Evolutionary conservation across 1,140 invertebrate species (phyloP).

Genomic region (Bombus ignitus): DNA sequence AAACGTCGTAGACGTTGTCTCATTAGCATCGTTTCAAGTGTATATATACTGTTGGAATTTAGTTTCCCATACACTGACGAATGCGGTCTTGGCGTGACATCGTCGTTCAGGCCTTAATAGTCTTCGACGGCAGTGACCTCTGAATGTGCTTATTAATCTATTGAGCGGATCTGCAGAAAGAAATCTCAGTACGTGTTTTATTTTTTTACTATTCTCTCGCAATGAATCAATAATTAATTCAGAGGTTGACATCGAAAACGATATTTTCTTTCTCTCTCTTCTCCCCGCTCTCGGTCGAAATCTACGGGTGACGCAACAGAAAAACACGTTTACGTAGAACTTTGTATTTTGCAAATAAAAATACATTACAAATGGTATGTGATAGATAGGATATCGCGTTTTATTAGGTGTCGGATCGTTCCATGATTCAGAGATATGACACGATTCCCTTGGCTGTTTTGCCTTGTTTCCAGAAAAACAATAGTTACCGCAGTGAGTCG

Average conservation of each 20-base stretch:
- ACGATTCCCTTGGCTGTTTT: not conserved
- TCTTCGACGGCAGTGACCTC: slow-evolving; percentile 66
- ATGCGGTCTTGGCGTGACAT: slow-evolving; percentile 14
- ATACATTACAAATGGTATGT: not conserved
- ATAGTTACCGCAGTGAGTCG: not conserved
- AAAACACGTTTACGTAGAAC: not conserved
- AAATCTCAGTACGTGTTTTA: slow-evolving; percentile 50
- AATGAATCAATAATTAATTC: slow-evolving; percentile 14
- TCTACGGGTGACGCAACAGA: not conserved
- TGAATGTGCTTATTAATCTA: slow-evolving; percentile 72
- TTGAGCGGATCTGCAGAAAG: slow-evolving; percentile 63
- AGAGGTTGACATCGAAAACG: not conserved
- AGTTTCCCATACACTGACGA: slow-evolving; percentile 14
- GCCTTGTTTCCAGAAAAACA: not conserved
- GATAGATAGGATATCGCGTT: too few species aligned
- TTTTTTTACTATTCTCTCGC: not conserved
- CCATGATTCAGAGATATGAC: not conserved
- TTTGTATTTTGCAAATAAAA: not conserved
- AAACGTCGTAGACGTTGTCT: slow-evolving; percentile 22
- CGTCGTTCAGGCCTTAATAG: slow-evolving; percentile 54
- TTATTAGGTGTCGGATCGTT: not conserved
- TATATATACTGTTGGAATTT: slow-evolving; percentile 10
- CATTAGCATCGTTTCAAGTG: not conserved
- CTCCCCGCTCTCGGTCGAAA: not conserved
- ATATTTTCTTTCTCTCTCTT: not conserved